phyloP scores from a whole-genome alignment of 2,888 invertebrate species.

The Lasioglossum lativentre region DNA sequence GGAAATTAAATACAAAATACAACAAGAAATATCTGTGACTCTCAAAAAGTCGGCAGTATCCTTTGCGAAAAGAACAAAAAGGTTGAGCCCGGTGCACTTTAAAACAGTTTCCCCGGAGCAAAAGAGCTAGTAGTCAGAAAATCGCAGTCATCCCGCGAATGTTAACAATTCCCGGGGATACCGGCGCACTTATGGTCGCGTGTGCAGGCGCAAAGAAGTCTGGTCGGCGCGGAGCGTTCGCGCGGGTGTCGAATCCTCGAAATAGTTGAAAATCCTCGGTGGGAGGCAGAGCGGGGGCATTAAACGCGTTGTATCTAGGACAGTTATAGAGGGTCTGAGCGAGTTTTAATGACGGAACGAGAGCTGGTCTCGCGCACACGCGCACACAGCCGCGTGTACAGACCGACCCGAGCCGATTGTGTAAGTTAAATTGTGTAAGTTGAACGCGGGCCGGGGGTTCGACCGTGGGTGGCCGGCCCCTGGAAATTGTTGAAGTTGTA shows the following conservation, averaged over 20 bases:
- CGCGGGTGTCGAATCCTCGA: slow-evolving; percentile 4
- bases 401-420: neutral
- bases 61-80: too few relatives aligned
- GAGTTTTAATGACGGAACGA: slow-evolving; percentile 14
- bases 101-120: neutral
- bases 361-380: neutral
- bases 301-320: neutral
- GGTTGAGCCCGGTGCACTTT: neutral
- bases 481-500: slow-evolving; percentile 49
- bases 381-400: neutral
- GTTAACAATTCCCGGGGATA: neutral
- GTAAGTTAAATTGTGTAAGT: slow-evolving; percentile 52
- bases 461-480: neutral
- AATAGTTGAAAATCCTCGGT: neutral
- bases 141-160: neutral
- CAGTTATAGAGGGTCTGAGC: slow-evolving; percentile 17
- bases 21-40: too few relatives aligned
- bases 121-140: neutral
- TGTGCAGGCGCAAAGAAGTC: neutral
- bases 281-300: neutral
- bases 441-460: slow-evolving; percentile 1
- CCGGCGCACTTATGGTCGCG: neutral
- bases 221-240: neutral
- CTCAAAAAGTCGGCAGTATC: too few relatives aligned
- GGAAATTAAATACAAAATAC: too few relatives aligned